These are phyloP conservation scores for Kryptolebias ocellatus DNA, from an alignment of 2,797 vertebrate genomes.

Conservation along the genomic window DNA sequence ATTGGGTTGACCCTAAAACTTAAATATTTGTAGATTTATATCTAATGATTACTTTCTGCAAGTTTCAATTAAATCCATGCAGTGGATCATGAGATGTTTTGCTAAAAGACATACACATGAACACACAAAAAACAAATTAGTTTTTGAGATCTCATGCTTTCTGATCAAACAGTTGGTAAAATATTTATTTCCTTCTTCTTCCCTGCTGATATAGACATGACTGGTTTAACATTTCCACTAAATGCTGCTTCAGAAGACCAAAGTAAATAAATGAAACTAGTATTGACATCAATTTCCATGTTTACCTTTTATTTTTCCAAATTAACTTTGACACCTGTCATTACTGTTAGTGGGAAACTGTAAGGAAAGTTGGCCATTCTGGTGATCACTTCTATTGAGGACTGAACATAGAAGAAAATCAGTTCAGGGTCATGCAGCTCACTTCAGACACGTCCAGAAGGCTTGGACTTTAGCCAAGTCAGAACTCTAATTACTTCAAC, in stretches of 20 bases:
- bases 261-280: conserved; percentile 77
- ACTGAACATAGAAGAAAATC: too few relatives aligned
- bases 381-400: conserved; percentile 24
- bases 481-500: too few relatives aligned
- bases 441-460: too few relatives aligned
- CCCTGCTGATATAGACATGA: conserved; percentile 51
- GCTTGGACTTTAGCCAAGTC: too few relatives aligned
- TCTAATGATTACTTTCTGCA: too few relatives aligned
- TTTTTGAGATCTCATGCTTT: conserved; percentile 34
- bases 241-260: conserved; percentile 48
- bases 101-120: too few relatives aligned
- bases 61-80: too few relatives aligned
- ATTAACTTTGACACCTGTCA: conserved; percentile 71
- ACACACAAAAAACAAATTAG: conserved; percentile 23
- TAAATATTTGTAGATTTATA: too few relatives aligned
- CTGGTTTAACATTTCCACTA: conserved; percentile 48
- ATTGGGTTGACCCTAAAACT: too few relatives aligned
- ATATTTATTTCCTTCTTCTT: conserved; percentile 26
- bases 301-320: conserved; percentile 59
- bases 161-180: conserved; percentile 47
- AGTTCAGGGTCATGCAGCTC: too few relatives aligned
- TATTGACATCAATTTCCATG: conserved; percentile 72
- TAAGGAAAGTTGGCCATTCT: conserved; percentile 46
- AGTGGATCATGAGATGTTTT: too few relatives aligned
- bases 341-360: conserved; percentile 47